These are phyloP conservation scores for Coleophora flavipennella DNA, from an alignment of 2,888 invertebrate genomes.

Conservation along the genomic window DNA sequence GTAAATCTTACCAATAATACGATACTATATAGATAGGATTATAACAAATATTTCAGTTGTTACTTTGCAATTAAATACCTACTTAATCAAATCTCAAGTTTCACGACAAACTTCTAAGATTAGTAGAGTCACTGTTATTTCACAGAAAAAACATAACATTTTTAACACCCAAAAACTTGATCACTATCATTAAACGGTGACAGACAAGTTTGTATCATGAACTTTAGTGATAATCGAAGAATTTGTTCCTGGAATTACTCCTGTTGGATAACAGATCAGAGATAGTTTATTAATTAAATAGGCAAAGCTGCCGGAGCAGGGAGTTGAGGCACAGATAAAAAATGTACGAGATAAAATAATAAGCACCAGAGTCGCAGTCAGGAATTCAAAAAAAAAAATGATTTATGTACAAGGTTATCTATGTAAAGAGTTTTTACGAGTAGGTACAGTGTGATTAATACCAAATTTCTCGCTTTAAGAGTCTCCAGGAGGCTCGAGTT, in stretches of 20 bases:
- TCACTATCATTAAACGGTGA: conserved; percentile 44
- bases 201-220: conserved; percentile 33
- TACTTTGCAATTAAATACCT: no score
- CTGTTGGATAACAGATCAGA: conserved; percentile 61
- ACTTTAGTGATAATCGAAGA: conserved; percentile 33
- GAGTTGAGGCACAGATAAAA: conserved; percentile 19
- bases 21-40: no score
- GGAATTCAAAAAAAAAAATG: background rate
- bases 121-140: conserved; percentile 2
- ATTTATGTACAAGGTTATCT: no score
- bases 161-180: conserved; percentile 29
- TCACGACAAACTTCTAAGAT: no score
- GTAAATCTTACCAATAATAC: no score
- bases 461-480: no score
- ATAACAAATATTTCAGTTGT: no score
- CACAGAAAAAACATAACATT: conserved; percentile 22
- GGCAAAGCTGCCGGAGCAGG: conserved; percentile 15
- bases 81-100: no score
- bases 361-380: background rate
- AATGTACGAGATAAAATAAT: conserved; percentile 3
- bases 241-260: conserved; percentile 50
- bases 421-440: no score
- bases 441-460: no score
- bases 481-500: no score
- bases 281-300: conserved; percentile 48